phyloP scores from a whole-genome alignment of 2,797 vertebrate genomes.

The Gila robusta region DNA sequence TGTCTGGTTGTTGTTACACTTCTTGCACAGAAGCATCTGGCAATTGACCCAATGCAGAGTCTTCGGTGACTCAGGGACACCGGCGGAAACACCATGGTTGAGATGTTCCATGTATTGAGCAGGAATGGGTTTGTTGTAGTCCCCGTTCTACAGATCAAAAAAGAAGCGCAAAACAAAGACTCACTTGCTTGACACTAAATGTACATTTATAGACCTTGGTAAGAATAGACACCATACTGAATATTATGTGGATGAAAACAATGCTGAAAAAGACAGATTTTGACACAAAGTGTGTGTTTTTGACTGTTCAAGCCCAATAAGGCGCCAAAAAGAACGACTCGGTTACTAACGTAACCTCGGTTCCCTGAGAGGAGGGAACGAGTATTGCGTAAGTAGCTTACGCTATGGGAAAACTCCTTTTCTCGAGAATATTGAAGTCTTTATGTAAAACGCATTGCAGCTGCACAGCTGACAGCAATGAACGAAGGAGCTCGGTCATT shows the following conservation, averaged over 20 bases:
- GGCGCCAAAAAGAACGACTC: background rate
- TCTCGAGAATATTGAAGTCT: no score
- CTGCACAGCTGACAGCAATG: no score
- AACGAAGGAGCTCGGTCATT: no score
- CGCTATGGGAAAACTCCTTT: no score
- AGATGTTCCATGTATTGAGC: slow-evolving; percentile 96
- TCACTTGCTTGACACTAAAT: background rate
- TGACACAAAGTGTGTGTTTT: background rate
- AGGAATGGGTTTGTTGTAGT: slow-evolving; percentile 99
- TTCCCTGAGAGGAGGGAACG: no score
- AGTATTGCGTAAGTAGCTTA: no score
- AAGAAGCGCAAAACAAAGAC: background rate
- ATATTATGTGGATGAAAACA: background rate
- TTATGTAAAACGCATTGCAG: no score
- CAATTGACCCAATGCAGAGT: slow-evolving; percentile 94
- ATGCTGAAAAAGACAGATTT: background rate
- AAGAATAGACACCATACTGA: background rate
- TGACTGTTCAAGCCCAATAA: background rate
- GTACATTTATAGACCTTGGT: background rate
- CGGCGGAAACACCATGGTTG: slow-evolving; percentile 90
- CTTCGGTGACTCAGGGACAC: slow-evolving; percentile 75
- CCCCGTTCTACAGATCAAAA: slow-evolving; percentile 87
- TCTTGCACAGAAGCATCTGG: slow-evolving; percentile 92
- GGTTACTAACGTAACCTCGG: no score
- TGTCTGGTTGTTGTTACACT: slow-evolving; percentile 93